phyloP scores from a whole-genome alignment of 2,113 vertebrate species.

The Seriola rivoliana region DNA sequence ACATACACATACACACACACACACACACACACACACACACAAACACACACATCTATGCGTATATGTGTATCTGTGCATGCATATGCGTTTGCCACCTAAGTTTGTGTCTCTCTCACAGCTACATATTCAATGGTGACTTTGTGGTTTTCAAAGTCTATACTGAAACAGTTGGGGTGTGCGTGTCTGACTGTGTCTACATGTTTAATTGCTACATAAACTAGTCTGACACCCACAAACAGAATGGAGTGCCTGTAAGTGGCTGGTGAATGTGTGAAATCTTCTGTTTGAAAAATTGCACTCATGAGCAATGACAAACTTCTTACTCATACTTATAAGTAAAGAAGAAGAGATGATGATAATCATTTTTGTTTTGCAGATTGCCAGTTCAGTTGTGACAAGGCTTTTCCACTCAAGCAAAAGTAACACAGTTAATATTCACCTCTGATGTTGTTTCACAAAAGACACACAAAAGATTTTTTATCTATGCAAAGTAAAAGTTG shows the following conservation, averaged over 20 bases:
- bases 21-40: constrained; percentile 29
- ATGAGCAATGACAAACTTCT: too few relatives aligned
- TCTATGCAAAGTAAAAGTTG: neutral
- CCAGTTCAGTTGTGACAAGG: too few relatives aligned
- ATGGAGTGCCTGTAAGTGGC: constrained; percentile 1
- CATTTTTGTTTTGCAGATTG: too few relatives aligned
- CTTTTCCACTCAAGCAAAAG: too few relatives aligned
- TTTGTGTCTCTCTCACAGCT: constrained; percentile 12
- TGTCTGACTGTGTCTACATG: constrained; percentile 5
- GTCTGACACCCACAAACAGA: constrained; percentile 36
- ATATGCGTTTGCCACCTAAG: neutral
- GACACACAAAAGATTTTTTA: neutral
- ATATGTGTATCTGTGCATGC: neutral
- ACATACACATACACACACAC: neutral
- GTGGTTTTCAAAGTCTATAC: constrained; percentile 20
- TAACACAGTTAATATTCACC: too few relatives aligned
- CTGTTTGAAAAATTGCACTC: neutral
- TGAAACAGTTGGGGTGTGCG: neutral
- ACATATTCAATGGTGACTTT: neutral
- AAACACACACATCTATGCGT: neutral
- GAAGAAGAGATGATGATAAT: too few relatives aligned
- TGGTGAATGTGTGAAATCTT: neutral
- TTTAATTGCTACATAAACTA: constrained; percentile 14
- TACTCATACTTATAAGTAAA: too few relatives aligned
- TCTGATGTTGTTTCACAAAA: too few relatives aligned